Evolutionary conservation across 2,113 vertebrate genomes (phyloP).

Genomic region (Parotia lawesii): DNA sequence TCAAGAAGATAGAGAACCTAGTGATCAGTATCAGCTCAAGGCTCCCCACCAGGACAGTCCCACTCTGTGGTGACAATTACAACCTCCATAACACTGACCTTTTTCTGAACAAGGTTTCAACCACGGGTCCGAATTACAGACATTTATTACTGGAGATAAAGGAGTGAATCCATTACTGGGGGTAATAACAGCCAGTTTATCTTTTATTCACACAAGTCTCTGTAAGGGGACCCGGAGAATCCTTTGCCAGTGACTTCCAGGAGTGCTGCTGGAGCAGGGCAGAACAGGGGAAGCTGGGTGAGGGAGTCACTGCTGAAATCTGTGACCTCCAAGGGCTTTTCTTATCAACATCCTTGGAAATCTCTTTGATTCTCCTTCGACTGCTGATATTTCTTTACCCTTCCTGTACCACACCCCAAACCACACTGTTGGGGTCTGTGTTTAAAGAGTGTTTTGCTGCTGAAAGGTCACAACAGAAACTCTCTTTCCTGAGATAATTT

Average conservation of each 20-base stretch:
- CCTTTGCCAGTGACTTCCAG: background rate
- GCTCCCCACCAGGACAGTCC: background rate
- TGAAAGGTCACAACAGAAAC: background rate
- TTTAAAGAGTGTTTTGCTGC: background rate
- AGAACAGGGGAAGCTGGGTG: fast-evolving
- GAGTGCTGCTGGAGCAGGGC: background rate
- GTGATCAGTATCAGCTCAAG: background rate
- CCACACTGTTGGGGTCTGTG: fast-evolving
- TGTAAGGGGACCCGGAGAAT: background rate
- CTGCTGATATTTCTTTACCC: background rate
- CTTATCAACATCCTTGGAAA: background rate
- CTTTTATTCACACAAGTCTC: background rate
- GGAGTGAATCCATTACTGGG: background rate
- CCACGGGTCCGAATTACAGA: background rate
- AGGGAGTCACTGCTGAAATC: background rate
- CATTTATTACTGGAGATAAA: background rate
- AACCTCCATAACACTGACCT: background rate
- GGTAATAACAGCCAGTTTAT: background rate
- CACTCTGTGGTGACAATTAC: background rate
- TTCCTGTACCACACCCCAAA: background rate
- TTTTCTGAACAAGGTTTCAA: background rate
- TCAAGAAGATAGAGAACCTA: fast-evolving
- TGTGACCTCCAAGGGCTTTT: background rate
- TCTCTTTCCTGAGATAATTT: background rate
- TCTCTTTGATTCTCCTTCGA: background rate